Percentiles rank a stretch among this genome's conserved stretches.
Conservation (phyloP, 1,140 invertebrate genomes). For the Lucilia sericata region DNA sequence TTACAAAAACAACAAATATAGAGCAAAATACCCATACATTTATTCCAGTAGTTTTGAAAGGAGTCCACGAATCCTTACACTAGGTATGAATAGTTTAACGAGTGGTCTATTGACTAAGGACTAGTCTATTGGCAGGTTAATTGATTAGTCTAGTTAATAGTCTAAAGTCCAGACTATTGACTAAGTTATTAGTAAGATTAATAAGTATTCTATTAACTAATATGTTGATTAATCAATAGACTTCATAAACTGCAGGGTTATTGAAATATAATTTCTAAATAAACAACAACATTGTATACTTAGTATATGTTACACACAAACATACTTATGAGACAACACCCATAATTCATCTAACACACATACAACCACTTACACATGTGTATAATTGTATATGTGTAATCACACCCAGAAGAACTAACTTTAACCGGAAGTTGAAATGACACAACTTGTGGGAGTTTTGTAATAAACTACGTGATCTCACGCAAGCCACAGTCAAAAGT, state of each 20-base stretch:
- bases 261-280: too few species aligned
- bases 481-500: not conserved
- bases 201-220: too few species aligned
- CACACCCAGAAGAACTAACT: not conserved
- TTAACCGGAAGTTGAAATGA: slow-evolving; percentile 20
- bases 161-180: too few species aligned
- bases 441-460: slow-evolving; percentile 36
- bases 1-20: not conserved
- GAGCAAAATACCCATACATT: not conserved
- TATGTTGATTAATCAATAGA: too few species aligned
- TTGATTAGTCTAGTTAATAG: too few species aligned
- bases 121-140: too few species aligned
- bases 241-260: too few species aligned
- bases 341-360: not conserved
- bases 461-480: slow-evolving; percentile 40
- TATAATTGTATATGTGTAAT: not conserved
- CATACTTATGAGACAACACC: not conserved
- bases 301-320: not conserved
- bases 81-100: too few species aligned
- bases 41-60: too few species aligned
- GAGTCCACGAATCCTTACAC: too few species aligned
- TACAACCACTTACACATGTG: not conserved
- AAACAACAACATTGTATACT: not conserved
- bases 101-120: too few species aligned
- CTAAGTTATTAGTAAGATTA: too few species aligned